Percentiles rank a stretch among this genome's conserved stretches.
These are phyloP conservation scores for Anabacerthia variegaticeps DNA, from an alignment of 2,797 vertebrate genomes.

Conservation along the genomic window DNA sequence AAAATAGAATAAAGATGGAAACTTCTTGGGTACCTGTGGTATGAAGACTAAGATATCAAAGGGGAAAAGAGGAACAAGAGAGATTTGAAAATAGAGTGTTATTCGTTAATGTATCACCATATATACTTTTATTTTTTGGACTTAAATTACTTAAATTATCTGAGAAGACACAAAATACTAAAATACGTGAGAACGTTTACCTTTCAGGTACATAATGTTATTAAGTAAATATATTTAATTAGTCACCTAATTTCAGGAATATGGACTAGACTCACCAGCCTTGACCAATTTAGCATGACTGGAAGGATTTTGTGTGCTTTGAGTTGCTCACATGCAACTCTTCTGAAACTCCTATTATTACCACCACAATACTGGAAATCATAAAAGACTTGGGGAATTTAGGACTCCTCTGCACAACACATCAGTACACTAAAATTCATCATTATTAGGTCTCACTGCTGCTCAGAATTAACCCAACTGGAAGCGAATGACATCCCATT, in stretches of 20 bases:
- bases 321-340: neutral
- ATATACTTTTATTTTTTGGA: neutral
- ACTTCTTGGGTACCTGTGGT: neutral
- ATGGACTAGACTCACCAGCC: neutral
- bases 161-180: neutral
- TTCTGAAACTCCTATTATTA: neutral
- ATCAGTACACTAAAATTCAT: neutral
- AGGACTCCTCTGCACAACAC: neutral
- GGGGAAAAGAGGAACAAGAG: neutral
- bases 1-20: neutral
- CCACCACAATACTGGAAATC: neutral
- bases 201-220: neutral
- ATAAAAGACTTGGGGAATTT: neutral
- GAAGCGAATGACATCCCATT: neutral
- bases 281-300: neutral
- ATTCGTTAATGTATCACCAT: neutral
- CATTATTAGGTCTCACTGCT: neutral
- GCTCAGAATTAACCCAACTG: neutral
- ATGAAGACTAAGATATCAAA: neutral
- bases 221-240: neutral
- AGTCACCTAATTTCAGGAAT: neutral
- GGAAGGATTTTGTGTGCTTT: neutral
- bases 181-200: neutral
- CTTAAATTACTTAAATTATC: neutral
- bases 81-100: neutral